phyloP scores from a whole-genome alignment of 2,113 vertebrate species.

The Synchiropus splendidus region DNA sequence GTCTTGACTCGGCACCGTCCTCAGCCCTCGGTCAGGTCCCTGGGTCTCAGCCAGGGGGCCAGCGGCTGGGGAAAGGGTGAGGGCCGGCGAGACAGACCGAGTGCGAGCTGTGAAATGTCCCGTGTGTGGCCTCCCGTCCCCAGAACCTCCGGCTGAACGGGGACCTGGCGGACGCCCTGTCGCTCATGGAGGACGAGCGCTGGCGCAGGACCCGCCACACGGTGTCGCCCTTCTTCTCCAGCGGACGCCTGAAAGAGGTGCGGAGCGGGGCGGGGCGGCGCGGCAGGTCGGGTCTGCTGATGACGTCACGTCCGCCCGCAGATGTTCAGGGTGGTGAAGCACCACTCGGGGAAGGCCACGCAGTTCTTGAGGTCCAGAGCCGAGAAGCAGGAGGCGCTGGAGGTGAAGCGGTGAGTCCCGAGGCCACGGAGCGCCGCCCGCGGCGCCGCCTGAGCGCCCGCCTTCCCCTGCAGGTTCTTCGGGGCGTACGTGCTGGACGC shows the following conservation, averaged over 20 bases:
- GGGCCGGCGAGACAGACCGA: not conserved
- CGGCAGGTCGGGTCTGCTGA: not conserved
- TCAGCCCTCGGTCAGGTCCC: not conserved
- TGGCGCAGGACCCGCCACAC: conserved; percentile 74
- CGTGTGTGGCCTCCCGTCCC: not conserved
- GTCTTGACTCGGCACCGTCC: not conserved
- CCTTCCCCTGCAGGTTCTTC: conserved; percentile 33
- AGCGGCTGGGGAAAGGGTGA: not conserved
- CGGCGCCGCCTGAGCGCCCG: too few relatives aligned
- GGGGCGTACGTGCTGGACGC: conserved; percentile 69
- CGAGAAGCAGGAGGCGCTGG: conserved; percentile 41
- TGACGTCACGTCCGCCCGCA: conserved; percentile 30
- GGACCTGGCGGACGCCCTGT: conserved; percentile 28
- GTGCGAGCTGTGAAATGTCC: not conserved
- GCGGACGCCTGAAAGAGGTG: conserved; percentile 80
- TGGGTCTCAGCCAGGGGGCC: not conserved
- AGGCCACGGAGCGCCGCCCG: too few relatives aligned
- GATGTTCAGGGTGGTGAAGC: conserved; percentile 71
- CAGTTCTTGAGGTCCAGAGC: conserved; percentile 55
- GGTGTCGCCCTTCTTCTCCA: conserved; percentile 79
- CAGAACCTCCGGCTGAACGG: conserved; percentile 54
- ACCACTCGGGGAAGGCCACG: conserved; percentile 62
- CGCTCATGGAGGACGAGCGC: conserved; percentile 64
- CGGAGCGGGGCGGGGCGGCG: not conserved
- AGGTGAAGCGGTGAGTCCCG: conserved; percentile 57